Base-by-base conservation (phyloP, 1,140 invertebrate species). In the Drosophila albomicans region DNA sequence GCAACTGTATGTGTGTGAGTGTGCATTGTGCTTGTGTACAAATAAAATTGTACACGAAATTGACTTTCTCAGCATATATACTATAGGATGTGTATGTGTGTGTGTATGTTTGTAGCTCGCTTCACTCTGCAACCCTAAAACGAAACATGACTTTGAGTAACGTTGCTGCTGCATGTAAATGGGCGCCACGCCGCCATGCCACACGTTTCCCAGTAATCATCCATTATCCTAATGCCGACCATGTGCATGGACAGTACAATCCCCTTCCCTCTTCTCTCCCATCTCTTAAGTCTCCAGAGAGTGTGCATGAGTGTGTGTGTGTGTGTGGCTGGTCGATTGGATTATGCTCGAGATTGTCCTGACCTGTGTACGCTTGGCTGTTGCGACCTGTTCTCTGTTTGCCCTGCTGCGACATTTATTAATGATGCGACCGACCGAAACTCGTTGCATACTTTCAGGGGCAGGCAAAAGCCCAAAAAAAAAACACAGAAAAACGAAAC, bases 21-120 rank as follows among this genome's bases (percentile, higher is more conserved):
- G 32, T 56, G 28, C 65, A 25, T 45, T 75, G 57, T 41, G 43
- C 75, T 79, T 51, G 71, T 86, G 79, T 82, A 85, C 84, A 88
- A 87, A 87, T 87, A 88, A 87, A 87, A 87, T 88, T 88, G 84
- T 89, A 88, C 84, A 87, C 65, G 80, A 84, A 87, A 88, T 88
- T 88, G 85, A 89, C 77, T 87, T 87, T 84, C 49, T 25, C 38
- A 52, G 49, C 30, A 11, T 62, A 46, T 32, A n/a, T 62, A 46
- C 58, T 20, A 20, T 20, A 20, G n/a, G n/a, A n/a, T n/a, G n/a
- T n/a, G n/a, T n/a, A 2, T 56, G 51, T 66, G 10, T 67, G 68
- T 64, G 3, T 11, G 20, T 49, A 4, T 51, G 69, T 72, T 48
- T 63, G 28, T 78, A 52, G 43, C 32, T 52, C 43, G 81, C 28